These are phyloP conservation scores for Cryptocephalus primarius DNA, from an alignment of 2,888 invertebrate genomes.

Conservation along the genomic window DNA sequence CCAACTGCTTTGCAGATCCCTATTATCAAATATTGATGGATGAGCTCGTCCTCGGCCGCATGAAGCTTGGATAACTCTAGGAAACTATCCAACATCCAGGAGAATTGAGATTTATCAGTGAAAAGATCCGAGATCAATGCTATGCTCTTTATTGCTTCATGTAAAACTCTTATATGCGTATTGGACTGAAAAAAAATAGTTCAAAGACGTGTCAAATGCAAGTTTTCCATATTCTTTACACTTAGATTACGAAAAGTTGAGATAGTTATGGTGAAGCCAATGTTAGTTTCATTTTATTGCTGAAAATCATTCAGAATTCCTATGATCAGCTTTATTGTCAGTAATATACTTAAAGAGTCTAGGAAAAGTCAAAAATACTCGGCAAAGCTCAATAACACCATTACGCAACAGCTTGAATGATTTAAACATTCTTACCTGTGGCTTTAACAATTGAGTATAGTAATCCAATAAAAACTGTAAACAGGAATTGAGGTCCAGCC, in stretches of 20 bases:
- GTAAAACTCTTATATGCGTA: constrained; percentile 38
- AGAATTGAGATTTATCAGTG: constrained; percentile 63
- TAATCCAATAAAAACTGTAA: constrained; percentile 85
- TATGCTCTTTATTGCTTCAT: constrained; percentile 53
- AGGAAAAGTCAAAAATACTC: too few species aligned
- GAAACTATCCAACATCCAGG: constrained; percentile 66
- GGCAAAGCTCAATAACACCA: too few species aligned
- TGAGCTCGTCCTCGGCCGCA: constrained; percentile 63
- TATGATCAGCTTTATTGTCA: too few species aligned
- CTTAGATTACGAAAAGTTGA: too few species aligned
- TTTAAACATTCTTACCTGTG: constrained; percentile 35
- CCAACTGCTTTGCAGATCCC: constrained; percentile 59
- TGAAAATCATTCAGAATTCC: too few species aligned
- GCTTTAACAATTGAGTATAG: constrained; percentile 63
- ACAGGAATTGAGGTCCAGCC: constrained; percentile 85
- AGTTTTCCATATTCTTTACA: neutral
- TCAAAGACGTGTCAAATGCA: neutral
- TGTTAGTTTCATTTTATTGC: too few species aligned
- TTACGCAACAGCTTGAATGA: too few species aligned
- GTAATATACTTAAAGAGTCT: too few species aligned
- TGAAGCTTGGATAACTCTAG: constrained; percentile 55
- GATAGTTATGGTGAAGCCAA: too few species aligned
- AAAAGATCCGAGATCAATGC: constrained; percentile 68
- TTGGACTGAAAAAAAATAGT: constrained; percentile 27
- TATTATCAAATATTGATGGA: constrained; percentile 58